Conservation (phyloP, 2,888 invertebrate species). For the Zhuqinia jingwanae region DNA sequence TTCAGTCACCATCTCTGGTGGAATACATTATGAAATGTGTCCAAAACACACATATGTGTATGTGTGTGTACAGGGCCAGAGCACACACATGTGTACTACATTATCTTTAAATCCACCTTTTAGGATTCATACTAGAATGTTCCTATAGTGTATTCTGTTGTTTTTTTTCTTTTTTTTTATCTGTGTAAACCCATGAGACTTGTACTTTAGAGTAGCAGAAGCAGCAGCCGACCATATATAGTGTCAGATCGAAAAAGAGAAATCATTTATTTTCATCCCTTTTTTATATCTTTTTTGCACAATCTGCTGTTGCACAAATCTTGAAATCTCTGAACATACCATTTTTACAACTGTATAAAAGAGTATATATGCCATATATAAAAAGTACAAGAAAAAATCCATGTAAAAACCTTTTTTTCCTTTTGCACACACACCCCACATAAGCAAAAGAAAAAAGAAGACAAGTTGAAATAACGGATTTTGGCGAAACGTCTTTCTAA, state of each 20-base stretch:
- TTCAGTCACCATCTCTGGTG: conserved; percentile 7
- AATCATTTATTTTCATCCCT: conserved; percentile 19
- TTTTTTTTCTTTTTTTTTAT: too few species aligned
- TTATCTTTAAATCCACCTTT: too few species aligned
- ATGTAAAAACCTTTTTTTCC: too few species aligned
- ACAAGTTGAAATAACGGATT: not conserved
- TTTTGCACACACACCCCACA: not conserved
- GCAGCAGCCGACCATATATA: too few species aligned
- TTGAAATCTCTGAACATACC: not conserved
- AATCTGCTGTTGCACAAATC: too few species aligned
- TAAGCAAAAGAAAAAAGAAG: not conserved
- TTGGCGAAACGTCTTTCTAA: too few species aligned
- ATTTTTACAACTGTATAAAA: not conserved
- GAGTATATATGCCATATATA: too few species aligned
- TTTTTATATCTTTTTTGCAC: conserved; percentile 6
- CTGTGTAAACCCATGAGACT: not conserved
- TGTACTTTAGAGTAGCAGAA: not conserved
- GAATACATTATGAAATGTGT: conserved; percentile 25
- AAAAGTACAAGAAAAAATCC: too few species aligned
- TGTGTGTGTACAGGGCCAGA: too few species aligned
- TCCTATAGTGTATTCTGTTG: too few species aligned
- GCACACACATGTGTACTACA: not conserved
- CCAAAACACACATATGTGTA: not conserved
- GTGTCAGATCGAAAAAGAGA: conserved; percentile 19
- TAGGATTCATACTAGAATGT: too few species aligned